phyloP scores from a whole-genome alignment of 2,797 vertebrate species.

The Pelobates cultripes region DNA sequence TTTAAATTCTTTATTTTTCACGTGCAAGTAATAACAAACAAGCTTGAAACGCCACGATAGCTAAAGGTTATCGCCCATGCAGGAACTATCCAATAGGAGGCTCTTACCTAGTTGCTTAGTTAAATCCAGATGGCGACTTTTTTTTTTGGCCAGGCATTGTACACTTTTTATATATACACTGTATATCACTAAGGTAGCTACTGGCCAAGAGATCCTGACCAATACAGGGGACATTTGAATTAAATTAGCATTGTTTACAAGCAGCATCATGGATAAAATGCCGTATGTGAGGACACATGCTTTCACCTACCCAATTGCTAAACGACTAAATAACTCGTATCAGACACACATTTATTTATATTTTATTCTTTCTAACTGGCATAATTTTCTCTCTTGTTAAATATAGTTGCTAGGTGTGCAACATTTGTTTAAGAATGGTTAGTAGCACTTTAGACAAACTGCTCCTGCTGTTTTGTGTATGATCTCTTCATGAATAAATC shows the following conservation, averaged over 20 bases:
- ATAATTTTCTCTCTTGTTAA: conserved; percentile 34
- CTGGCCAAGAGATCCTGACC: conserved; percentile 13
- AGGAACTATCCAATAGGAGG: too few relatives aligned
- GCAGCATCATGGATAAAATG: conserved; percentile 9
- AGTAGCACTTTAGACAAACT: conserved; percentile 42
- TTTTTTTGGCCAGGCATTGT: too few relatives aligned
- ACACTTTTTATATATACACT: not conserved
- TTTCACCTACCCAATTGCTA: conserved; percentile 6
- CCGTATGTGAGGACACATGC: conserved; percentile 32
- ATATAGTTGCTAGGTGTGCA: conserved; percentile 32
- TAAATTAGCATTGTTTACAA: conserved; percentile 44
- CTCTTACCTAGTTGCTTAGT: too few relatives aligned
- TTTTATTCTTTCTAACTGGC: conserved; percentile 30
- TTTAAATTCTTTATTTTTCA: too few relatives aligned
- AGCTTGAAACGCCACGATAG: too few relatives aligned
- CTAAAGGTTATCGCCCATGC: too few relatives aligned
- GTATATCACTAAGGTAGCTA: not conserved
- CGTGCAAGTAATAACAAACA: too few relatives aligned
- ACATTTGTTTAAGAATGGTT: conserved; percentile 36
- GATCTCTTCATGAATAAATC: conserved; percentile 30
- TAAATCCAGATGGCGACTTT: too few relatives aligned
- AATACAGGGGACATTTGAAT: conserved; percentile 29
- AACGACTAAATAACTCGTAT: conserved; percentile 30
- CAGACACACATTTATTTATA: conserved; percentile 39
- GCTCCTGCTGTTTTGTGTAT: conserved; percentile 22